These are phyloP conservation scores for Solea senegalensis DNA, from an alignment of 2,113 vertebrate species.

Conservation along the genomic window DNA sequence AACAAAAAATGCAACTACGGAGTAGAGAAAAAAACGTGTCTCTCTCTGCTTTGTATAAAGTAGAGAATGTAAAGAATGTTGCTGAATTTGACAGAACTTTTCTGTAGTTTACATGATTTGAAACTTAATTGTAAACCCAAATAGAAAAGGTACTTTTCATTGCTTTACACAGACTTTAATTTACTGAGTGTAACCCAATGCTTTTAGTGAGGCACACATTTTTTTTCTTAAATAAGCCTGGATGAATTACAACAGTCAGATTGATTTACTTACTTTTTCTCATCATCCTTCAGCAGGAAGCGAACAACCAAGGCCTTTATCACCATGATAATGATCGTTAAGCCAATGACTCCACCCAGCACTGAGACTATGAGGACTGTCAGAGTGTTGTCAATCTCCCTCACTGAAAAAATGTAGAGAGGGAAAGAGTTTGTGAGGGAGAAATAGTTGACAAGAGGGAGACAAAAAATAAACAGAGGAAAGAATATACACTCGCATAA, in stretches of 20 bases:
- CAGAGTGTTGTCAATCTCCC: constrained; percentile 89
- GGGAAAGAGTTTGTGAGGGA: neutral
- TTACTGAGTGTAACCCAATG: too few species aligned
- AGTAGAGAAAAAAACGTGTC: too few species aligned
- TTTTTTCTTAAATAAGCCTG: too few species aligned
- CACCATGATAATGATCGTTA: constrained; percentile 88
- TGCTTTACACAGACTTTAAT: too few species aligned
- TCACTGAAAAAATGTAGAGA: constrained; percentile 81
- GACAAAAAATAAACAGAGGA: neutral
- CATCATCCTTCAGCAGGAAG: constrained; percentile 86
- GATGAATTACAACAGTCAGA: neutral
- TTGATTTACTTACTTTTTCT: constrained; percentile 90
- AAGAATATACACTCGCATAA: neutral
- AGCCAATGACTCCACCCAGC: constrained; percentile 89
- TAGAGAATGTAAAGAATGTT: too few species aligned
- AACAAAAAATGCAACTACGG: too few species aligned
- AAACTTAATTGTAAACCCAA: too few species aligned
- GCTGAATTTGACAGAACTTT: too few species aligned
- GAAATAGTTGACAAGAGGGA: neutral
- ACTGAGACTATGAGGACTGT: constrained; percentile 87
- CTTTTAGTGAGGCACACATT: neutral
- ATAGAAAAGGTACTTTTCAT: too few species aligned
- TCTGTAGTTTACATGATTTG: too few species aligned
- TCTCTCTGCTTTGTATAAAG: too few species aligned
- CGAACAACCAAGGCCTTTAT: constrained; percentile 89